Percentiles rank a stretch among this genome's conserved stretches.
Conservation (phyloP, 2,113 vertebrate species). For the Lethenteron reissneri region DNA sequence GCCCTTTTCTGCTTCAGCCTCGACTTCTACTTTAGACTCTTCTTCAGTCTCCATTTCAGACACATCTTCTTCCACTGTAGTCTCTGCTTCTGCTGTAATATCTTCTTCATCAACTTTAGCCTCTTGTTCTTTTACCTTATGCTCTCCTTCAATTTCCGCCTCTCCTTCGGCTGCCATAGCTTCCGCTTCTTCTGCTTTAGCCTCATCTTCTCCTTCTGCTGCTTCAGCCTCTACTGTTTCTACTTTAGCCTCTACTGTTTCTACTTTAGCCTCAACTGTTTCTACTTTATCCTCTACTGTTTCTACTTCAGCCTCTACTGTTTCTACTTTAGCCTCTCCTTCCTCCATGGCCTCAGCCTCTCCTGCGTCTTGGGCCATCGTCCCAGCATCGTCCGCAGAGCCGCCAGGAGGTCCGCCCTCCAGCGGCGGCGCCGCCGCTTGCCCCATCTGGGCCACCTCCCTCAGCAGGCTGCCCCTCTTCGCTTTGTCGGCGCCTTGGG, state of each 20-base stretch:
- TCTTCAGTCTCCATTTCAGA: conserved; percentile 19
- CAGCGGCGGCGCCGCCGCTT: too few relatives aligned
- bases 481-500: too few relatives aligned
- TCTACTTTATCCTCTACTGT: conserved; percentile 13
- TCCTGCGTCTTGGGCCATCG: too few relatives aligned
- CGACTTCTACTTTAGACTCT: conserved; percentile 12
- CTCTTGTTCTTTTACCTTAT: background rate
- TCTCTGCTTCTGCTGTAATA: conserved; percentile 20
- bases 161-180: conserved; percentile 6
- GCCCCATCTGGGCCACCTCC: too few relatives aligned
- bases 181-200: conserved; percentile 17
- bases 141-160: conserved; percentile 13
- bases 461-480: too few relatives aligned
- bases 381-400: too few relatives aligned
- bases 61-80: conserved; percentile 15
- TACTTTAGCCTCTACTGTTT: conserved; percentile 12
- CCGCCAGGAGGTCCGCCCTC: too few relatives aligned
- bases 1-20: background rate
- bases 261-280: conserved; percentile 12
- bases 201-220: conserved; percentile 16
- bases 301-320: background rate
- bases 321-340: conserved; percentile 12
- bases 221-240: conserved; percentile 14
- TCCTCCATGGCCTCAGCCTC: background rate
- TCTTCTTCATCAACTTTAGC: conserved; percentile 11